phyloP scores from a whole-genome alignment of 92 coral and sea anemone genomes.

The Phenganax subtilis region DNA sequence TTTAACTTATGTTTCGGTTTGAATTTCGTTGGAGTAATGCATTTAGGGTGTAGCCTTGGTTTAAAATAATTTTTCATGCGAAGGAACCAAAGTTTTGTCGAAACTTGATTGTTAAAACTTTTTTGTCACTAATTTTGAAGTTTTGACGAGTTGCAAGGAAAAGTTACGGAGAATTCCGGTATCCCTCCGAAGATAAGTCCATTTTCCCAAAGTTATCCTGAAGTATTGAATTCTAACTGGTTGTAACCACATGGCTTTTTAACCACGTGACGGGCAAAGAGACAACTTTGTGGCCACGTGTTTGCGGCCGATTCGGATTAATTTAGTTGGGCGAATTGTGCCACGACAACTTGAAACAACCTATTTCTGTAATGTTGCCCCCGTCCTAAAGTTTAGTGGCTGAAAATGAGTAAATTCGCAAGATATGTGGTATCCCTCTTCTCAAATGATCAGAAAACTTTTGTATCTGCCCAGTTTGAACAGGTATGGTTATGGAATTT shows the following conservation, averaged over 20 bases:
- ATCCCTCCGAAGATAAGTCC: background rate
- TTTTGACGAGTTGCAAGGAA: background rate
- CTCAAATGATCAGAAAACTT: conserved; percentile 26
- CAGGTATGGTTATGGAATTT: conserved; percentile 46
- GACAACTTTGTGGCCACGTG: no score
- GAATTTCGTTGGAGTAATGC: background rate
- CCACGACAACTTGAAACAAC: no score
- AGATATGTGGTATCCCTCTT: conserved; percentile 26
- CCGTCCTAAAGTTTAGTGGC: background rate
- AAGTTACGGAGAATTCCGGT: background rate
- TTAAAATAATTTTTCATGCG: background rate
- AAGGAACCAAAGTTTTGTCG: background rate
- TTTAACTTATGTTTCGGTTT: background rate
- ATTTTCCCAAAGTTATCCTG: background rate
- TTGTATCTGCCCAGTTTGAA: conserved; percentile 66
- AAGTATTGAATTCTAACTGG: conserved; percentile 9
- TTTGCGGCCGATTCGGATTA: no score
- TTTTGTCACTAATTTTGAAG: background rate
- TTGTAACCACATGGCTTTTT: background rate
- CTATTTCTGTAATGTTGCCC: background rate
- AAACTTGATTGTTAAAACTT: background rate
- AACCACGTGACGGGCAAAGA: no score
- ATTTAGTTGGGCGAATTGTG: no score
- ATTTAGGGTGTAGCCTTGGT: background rate
- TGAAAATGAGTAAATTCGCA: background rate